phyloP scores from a whole-genome alignment of 2,797 vertebrate species.

The Muscicapa comitata region DNA sequence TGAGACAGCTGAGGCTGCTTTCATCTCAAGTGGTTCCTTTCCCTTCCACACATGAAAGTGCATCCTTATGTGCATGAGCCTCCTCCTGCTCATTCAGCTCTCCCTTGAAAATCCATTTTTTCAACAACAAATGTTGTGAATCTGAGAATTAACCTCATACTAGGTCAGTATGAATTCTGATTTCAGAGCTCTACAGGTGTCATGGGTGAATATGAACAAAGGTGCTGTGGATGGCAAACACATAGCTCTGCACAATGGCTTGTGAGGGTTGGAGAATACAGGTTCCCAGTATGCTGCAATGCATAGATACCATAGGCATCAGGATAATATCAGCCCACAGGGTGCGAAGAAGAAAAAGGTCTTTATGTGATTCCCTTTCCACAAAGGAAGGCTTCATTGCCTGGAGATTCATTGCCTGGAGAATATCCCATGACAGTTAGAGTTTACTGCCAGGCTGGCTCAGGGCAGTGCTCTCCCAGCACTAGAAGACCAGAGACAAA shows the following conservation, averaged over 20 bases:
- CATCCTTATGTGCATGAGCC: not conserved
- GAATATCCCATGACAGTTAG: not conserved
- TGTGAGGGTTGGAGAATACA: not conserved
- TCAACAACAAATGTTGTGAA: not conserved
- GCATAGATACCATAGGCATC: not conserved
- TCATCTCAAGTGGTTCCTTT: not conserved
- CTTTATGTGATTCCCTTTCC: not conserved
- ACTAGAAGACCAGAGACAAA: not conserved
- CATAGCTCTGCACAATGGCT: rapidly evolving
- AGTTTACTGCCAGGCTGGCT: not conserved
- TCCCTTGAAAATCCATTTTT: not conserved
- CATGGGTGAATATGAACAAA: not conserved
- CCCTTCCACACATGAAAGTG: not conserved
- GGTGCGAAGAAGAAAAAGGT: not conserved
- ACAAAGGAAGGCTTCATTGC: not conserved
- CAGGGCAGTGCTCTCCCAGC: not conserved
- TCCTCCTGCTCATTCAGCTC: not conserved
- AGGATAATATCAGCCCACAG: not conserved
- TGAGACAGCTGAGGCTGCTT: not conserved
- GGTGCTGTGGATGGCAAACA: not conserved
- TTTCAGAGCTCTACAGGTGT: not conserved
- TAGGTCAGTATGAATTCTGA: not conserved
- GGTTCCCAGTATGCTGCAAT: not conserved
- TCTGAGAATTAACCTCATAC: not conserved
- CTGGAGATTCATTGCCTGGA: not conserved